Percentiles rank a stretch among this genome's conserved stretches.
These are phyloP conservation scores for silkworm (Bombyx mori) DNA, from an alignment of 1,140 invertebrate species.

Conservation along the genomic window DNA sequence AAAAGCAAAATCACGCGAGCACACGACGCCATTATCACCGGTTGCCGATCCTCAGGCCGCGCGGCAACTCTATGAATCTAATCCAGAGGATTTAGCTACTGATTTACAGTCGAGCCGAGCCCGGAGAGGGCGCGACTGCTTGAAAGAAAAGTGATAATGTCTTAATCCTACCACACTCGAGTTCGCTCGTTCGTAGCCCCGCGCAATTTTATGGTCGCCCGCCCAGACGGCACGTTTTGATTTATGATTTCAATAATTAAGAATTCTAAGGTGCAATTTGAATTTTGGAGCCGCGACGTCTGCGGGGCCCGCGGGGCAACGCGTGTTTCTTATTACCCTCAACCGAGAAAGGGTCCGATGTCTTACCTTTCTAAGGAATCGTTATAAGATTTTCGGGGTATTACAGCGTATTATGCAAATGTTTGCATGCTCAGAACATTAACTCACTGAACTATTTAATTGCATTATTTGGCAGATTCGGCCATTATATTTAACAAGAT, in stretches of 20 bases:
- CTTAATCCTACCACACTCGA: conserved; percentile 70
- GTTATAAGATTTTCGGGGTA: no score
- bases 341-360: conserved; percentile 49
- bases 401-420: no score
- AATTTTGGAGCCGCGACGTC: conserved; percentile 55
- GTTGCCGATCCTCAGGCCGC: conserved; percentile 60
- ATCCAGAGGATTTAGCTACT: conserved; percentile 69
- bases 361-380: conserved; percentile 35
- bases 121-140: conserved; percentile 51
- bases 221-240: conserved; percentile 68
- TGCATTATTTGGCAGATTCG: no score
- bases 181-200: conserved; percentile 30
- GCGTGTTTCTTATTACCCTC: conserved; percentile 63
- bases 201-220: conserved; percentile 63
- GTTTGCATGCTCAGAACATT: no score
- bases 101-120: conserved; percentile 66
- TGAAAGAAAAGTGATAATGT: conserved; percentile 73
- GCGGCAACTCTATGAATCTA: conserved; percentile 70
- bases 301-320: conserved; percentile 47
- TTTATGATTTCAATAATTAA: conserved; percentile 72
- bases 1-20: conserved; percentile 68
- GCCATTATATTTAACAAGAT: no score
- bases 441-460: no score
- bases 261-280: conserved; percentile 70
- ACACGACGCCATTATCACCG: conserved; percentile 64